These are phyloP conservation scores for Clarias macrocephalus DNA, from an alignment of 2,113 vertebrate genomes.

Conservation along the genomic window DNA sequence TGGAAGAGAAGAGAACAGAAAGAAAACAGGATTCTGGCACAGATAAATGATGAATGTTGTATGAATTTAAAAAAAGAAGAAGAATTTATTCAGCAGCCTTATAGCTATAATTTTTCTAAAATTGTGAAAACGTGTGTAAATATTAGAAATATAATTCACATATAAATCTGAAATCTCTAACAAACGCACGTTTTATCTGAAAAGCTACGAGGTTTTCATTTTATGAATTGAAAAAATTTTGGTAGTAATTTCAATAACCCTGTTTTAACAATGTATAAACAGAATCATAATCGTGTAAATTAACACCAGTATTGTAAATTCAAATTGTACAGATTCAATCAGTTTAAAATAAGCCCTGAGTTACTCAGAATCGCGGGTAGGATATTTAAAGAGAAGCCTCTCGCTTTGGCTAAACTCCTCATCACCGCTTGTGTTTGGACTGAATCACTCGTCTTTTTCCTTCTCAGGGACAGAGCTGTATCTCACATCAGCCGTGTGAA, in stretches of 20 bases:
- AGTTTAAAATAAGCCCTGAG: neutral
- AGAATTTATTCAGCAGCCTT: neutral
- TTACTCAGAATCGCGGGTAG: neutral
- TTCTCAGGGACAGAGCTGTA: slow-evolving; percentile 45
- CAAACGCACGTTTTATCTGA: neutral
- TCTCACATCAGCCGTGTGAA: slow-evolving; percentile 53
- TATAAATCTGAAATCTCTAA: neutral
- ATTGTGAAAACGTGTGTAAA: no score
- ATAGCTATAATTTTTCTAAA: no score
- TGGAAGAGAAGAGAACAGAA: neutral
- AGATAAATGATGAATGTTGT: neutral
- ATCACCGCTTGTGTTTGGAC: neutral
- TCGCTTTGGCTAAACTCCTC: neutral
- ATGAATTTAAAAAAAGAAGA: neutral
- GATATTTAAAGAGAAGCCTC: neutral
- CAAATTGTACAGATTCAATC: neutral
- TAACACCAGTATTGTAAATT: neutral
- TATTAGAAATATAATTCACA: neutral
- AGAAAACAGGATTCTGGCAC: neutral
- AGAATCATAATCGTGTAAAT: neutral
- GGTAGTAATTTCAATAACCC: neutral
- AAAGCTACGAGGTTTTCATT: neutral
- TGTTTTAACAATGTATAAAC: neutral
- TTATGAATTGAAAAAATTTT: neutral
- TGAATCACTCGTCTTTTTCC: slow-evolving; percentile 46